Evolutionary conservation across 2,113 vertebrate genomes (phyloP), one percentile per base, ranked within the genome.

Genomic region (Zootoca vivipara): DNA sequence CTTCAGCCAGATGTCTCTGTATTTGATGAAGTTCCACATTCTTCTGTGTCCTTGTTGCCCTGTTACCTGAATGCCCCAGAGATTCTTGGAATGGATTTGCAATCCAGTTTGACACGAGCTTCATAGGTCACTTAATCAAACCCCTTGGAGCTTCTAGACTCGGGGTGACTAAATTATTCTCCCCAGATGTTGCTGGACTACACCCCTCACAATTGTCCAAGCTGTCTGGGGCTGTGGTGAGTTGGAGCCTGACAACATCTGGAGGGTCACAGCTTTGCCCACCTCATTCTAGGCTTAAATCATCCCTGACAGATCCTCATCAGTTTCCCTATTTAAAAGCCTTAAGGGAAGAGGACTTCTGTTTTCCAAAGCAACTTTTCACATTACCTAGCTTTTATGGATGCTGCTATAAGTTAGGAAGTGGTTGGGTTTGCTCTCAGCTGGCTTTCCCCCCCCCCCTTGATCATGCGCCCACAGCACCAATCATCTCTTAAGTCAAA

Each of bases 71-170:
- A 81, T 80, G 24, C 72, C 70, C 74, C 82, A 52, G 78, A 24
- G 69, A 30, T 62, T n/a, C 72, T 67, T 88, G 62, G n/a, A 67
- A 83, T 69, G 73, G 30, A 28, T 52, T 78, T 77, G 22, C 42
- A 67, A 82, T 83, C 40, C 67, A 87, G 81, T 81, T 64, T 78
- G 40, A 78, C 18, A 65, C 78, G 81, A 42, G 40, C 13, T 83
- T 78, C 87, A 83, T 30, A 64, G 88, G 82, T 91, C 91, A 46
- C 30, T 89, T 85, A 38, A 89, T 78, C 20, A 40, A 67, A 7
- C 30, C 30, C 67, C 38, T 22, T 46, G 16, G 38, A 70, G 52
- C 22, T 80, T 87, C 16, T 35, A 7, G 35, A 73, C 18, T 15
- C 3, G 58, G 58, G 58, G 18, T 62, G 58, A 20, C 58, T 20